These are phyloP conservation scores for Seriola rivoliana DNA, from an alignment of 2,113 vertebrate genomes.

Conservation along the genomic window DNA sequence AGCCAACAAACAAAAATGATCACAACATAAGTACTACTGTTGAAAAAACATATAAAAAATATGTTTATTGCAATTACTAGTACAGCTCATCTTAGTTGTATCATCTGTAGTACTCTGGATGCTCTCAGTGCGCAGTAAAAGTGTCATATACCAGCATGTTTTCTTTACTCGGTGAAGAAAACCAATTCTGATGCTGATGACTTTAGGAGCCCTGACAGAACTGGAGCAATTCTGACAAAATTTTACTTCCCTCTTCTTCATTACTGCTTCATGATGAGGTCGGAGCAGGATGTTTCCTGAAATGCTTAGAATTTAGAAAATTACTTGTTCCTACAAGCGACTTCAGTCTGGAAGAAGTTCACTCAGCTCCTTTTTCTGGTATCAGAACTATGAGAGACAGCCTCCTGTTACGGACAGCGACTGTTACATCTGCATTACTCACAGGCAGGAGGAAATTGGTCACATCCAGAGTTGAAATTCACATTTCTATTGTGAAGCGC, in stretches of 20 bases:
- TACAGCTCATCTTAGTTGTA: background rate
- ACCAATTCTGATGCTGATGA: background rate
- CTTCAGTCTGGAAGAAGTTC: background rate
- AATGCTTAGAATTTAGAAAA: background rate
- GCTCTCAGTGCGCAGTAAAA: background rate
- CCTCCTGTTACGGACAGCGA: background rate
- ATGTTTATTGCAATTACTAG: too few species aligned
- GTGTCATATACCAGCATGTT: background rate
- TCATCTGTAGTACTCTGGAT: too few species aligned
- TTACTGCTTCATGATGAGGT: background rate
- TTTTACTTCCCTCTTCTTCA: background rate
- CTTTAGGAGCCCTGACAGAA: constrained; percentile 15
- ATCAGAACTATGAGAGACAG: background rate
- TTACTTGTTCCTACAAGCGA: background rate
- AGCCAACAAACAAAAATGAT: background rate
- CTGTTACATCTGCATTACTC: background rate
- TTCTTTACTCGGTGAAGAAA: background rate
- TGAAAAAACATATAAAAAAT: too few species aligned
- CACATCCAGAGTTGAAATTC: background rate
- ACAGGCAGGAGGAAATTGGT: background rate
- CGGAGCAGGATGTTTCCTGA: constrained; percentile 1
- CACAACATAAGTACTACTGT: background rate
- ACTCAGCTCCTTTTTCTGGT: background rate
- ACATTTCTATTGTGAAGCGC: background rate
- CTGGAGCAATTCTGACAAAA: constrained; percentile 22